Base-by-base conservation (phyloP, 2,113 vertebrate genomes). In the Etia nguti region DNA sequence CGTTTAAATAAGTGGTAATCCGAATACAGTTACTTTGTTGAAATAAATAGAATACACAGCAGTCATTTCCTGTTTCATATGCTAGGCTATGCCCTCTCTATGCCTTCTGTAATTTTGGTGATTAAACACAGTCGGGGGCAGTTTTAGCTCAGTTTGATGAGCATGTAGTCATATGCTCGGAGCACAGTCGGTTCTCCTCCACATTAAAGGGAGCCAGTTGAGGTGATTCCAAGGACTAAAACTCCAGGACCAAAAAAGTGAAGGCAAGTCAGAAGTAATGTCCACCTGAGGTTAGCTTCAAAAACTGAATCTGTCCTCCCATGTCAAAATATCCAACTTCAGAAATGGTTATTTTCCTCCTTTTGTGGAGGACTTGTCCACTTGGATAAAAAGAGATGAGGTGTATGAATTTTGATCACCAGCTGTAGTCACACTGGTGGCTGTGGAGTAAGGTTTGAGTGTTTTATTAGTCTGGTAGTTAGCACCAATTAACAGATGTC, bases 221-320 rank as follows among this genome's bases (percentile, higher is more conserved):
- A 59, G 56, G 56, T 59, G 56, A 26, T 16, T 57, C 12, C 15
- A 57, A 16, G 41, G 11, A 12, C 11, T 5, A 2, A 34, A 43
- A 43, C 41, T 43, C 41, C 41, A 43, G 41, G 41, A n/a, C 12
- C 6, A 36, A 3, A 60, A 62, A 65, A 2, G 10, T 36, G 10
- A n/a, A 65, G 2, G 31, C 2, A 65, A 4, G 60, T 36, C 18
- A 36, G 18, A n/a, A n/a, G 60, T 65, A 65, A 65, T n/a, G 0
- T 20, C 60, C 31, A 7, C 31, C 4, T 12, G 60, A 36, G 0
- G 31, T n/a, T n/a, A 7, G 60, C 18, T 65, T 36, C 0, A 36
- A 65, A 65, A 65, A 12, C 31, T 4, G 31, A 36, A 36, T n/a
- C 60, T 12, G 31, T 65, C 10, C 60, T 38, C 60, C 18, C 60